These are phyloP conservation scores for Crotalus viridis DNA, from an alignment of 2,113 vertebrate genomes.

Conservation along the genomic window DNA sequence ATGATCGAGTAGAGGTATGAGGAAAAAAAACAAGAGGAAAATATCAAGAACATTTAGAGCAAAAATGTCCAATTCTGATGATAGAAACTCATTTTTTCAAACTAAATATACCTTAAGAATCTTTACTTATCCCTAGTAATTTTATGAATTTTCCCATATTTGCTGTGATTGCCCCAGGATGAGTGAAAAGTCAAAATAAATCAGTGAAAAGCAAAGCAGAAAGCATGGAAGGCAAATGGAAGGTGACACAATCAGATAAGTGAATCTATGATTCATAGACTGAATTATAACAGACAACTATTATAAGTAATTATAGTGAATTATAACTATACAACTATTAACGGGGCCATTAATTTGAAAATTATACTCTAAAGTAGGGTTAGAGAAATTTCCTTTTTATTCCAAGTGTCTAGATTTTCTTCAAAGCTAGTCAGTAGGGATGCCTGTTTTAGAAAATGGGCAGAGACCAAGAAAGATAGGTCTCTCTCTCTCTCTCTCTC, in stretches of 20 bases:
- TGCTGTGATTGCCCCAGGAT: background rate
- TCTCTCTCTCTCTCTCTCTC: background rate
- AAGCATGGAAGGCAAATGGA: background rate
- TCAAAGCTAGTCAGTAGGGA: too few species aligned
- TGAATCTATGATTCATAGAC: background rate
- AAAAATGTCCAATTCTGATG: background rate
- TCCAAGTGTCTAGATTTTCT: background rate
- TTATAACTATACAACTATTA: background rate
- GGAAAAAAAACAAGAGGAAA: background rate
- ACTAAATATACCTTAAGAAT: background rate
- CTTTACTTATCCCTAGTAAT: background rate
- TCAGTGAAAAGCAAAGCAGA: background rate
- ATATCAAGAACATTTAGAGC: background rate
- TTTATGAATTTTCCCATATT: background rate
- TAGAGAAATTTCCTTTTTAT: background rate
- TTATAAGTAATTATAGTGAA: background rate
- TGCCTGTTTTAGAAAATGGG: too few species aligned
- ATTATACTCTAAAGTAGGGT: background rate
- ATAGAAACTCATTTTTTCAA: background rate
- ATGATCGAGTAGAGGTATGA: background rate
- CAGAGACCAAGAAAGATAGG: too few species aligned
- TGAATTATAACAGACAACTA: background rate
- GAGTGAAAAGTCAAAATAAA: background rate
- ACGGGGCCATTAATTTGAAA: background rate
- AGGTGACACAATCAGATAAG: background rate